Evolutionary conservation across 2,797 vertebrate genomes (phyloP).

Genomic region (Tarsius wallacei): DNA sequence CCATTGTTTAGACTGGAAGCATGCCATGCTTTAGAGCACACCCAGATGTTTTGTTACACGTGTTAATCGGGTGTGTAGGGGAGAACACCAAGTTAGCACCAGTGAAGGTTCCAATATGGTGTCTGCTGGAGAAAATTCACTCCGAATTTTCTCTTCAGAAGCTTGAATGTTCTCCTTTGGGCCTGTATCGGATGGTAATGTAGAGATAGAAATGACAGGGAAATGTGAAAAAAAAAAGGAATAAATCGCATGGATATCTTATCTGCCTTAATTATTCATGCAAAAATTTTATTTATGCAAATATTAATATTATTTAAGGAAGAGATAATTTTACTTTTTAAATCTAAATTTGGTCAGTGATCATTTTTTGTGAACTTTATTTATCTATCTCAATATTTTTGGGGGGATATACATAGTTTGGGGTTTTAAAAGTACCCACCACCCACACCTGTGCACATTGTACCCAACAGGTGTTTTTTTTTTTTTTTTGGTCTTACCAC

Average conservation of each 20-base stretch:
- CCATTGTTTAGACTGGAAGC: accelerated
- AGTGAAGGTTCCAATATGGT: no score
- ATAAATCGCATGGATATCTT: background rate
- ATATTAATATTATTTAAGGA: slow-evolving; percentile 1
- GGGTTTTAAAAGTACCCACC: no score
- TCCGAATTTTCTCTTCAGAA: background rate
- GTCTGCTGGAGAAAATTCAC: background rate
- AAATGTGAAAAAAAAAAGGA: background rate
- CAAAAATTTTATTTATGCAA: background rate
- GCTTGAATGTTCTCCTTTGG: background rate
- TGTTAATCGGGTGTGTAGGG: background rate
- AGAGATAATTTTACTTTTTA: background rate
- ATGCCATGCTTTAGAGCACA: accelerated
- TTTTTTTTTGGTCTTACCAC: no score
- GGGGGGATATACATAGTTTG: no score
- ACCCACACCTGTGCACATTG: no score
- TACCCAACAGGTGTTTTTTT: no score
- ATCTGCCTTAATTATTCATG: background rate
- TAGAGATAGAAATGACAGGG: background rate
- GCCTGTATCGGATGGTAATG: accelerated
- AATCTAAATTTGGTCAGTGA: background rate
- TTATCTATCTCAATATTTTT: no score
- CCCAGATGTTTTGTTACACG: background rate
- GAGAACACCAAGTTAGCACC: background rate
- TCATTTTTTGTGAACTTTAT: no score